These are phyloP conservation scores for Pheosia tremula DNA, from an alignment of 2,888 invertebrate genomes.

Conservation along the genomic window DNA sequence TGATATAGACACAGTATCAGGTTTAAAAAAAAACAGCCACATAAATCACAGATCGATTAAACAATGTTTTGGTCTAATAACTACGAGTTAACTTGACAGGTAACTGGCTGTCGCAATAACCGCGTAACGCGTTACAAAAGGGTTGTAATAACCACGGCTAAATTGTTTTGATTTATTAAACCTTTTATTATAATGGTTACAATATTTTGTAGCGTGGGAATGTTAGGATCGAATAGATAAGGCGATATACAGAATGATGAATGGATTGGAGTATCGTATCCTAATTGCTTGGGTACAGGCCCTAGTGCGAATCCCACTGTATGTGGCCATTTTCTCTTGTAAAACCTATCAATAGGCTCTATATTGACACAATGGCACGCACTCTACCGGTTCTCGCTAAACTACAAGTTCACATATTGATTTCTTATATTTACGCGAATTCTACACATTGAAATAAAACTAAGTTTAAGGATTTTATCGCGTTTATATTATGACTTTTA, in stretches of 20 bases:
- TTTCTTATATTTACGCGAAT: too few species aligned
- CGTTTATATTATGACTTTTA: too few species aligned
- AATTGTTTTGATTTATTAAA: conserved; percentile 2
- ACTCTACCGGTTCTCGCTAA: too few species aligned
- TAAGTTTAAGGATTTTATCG: too few species aligned
- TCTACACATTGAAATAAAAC: too few species aligned
- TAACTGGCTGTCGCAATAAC: neutral
- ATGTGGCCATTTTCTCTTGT: too few species aligned
- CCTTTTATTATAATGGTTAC: neutral
- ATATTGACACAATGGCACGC: too few species aligned
- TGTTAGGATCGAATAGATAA: neutral
- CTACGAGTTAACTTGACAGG: neutral
- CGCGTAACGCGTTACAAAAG: conserved; percentile 5
- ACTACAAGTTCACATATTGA: too few species aligned
- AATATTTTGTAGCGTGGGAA: neutral
- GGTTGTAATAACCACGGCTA: neutral
- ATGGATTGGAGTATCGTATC: neutral
- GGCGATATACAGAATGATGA: neutral
- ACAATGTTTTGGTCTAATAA: conserved; percentile 6
- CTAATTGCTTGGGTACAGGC: too few species aligned
- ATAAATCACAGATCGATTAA: conserved; percentile 2
- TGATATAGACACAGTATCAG: neutral
- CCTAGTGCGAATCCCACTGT: too few species aligned
- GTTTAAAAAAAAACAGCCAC: neutral
- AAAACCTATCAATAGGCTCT: too few species aligned